phyloP scores from a whole-genome alignment of 2,797 vertebrate genomes.

The Lateolabrax maculatus region DNA sequence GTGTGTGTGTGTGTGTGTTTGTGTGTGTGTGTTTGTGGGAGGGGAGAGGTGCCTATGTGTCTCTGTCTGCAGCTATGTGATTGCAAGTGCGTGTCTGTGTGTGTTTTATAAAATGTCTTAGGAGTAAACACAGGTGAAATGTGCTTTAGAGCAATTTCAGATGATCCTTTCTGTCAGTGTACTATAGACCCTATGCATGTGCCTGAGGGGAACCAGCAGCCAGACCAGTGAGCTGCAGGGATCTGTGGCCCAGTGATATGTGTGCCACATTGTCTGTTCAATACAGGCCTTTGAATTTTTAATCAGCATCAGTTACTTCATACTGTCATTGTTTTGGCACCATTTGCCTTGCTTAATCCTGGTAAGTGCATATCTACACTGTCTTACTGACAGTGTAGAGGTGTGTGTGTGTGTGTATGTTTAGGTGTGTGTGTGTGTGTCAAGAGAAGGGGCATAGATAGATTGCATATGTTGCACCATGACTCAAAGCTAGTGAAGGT shows the following conservation, averaged over 20 bases:
- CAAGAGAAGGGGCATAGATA: background rate
- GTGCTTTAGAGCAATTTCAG: slow-evolving; percentile 2
- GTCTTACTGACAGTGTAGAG: slow-evolving; percentile 52
- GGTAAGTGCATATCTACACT: slow-evolving; percentile 78
- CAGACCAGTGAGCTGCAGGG: slow-evolving; percentile 69
- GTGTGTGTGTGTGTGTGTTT: slow-evolving; percentile 19
- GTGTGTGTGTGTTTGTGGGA: slow-evolving; percentile 15
- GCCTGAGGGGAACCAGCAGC: slow-evolving; percentile 51
- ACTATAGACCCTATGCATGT: slow-evolving; percentile 26
- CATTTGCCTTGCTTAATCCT: slow-evolving; percentile 82
- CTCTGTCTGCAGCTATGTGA: slow-evolving; percentile 38
- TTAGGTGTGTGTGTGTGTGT: slow-evolving; percentile 28
- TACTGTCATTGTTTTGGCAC: slow-evolving; percentile 84
- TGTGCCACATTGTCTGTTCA: slow-evolving; percentile 83
- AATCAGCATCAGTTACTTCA: slow-evolving; percentile 86
- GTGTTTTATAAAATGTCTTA: slow-evolving; percentile 2
- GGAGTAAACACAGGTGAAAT: slow-evolving; percentile 14
- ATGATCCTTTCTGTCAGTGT: background rate
- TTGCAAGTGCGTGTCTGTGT: slow-evolving; percentile 13
- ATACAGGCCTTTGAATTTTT: slow-evolving; percentile 86
- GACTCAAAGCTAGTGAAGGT: slow-evolving; percentile 26
- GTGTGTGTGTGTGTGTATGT: slow-evolving; percentile 44
- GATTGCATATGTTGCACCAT: slow-evolving; percentile 6
- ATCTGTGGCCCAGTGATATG: slow-evolving; percentile 74
- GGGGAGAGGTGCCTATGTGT: slow-evolving; percentile 36